Evolutionary conservation across 2,888 invertebrate species (phyloP), one percentile per base, ranked within the genome.

Genomic region (Macropis europaea): DNA sequence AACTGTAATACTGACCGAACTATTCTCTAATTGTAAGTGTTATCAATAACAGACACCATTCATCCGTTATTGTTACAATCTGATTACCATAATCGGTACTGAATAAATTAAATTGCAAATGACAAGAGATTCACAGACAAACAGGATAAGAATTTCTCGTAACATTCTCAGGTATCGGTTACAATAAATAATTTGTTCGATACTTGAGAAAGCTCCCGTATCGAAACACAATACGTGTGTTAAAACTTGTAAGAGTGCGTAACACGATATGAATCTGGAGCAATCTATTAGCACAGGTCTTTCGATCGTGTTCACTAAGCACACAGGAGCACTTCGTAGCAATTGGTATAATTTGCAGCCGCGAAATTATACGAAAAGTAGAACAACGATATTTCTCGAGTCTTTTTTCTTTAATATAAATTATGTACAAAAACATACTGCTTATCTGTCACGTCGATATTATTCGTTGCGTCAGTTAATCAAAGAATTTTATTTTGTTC

Each of bases 281-380:
- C 22, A 45, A 62, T 52, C 69, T 69, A 62, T 72, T 69, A 57
- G 36, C 45, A n/a, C 38, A 15, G 22, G 15, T 71, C 56, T 32
- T 56, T 50, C 28, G 28, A 69, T 54, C 42, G 52, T 24, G 38
- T 54, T 60, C n/a, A 30, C 34, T 24, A 52, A 32, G 47, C 26
- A 17, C 24, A 38, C 42, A n/a, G 13, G 11, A 36, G 30, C 19
- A 24, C 26, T 6, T 43, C 34, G 7, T 9, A 54, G 22, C 34
- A 26, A 60, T 36, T 52, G 11, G 40, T 54, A 26, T 9, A 15
- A 59, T n/a, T 28, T 6, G 3, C 15, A 38, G 28, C 15, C 22
- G n/a, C n/a, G n/a, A 45, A 38, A 52, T 15, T 0, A 36, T 45
- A 32, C 15, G 9, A 2, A n/a, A n/a, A 11, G n/a, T 0, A 6